Percentiles rank a stretch among this genome's conserved stretches.
These are phyloP conservation scores for Alcedo atthis DNA, from an alignment of 2,797 vertebrate genomes.

Conservation along the genomic window DNA sequence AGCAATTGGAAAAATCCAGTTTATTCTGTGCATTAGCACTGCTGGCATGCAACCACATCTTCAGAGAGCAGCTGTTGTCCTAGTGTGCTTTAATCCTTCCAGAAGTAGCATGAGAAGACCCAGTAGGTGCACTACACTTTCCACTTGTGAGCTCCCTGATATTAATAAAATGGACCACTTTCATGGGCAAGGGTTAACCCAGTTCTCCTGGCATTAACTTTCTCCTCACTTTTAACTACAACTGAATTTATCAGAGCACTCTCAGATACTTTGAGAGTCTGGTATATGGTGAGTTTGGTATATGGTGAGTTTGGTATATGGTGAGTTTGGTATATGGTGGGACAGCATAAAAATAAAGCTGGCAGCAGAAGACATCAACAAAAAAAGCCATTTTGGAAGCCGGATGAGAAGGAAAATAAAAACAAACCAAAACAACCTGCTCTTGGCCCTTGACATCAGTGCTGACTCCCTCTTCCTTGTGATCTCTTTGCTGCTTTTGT, in stretches of 20 bases:
- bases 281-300: background rate
- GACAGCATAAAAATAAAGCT: background rate
- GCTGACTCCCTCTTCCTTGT: background rate
- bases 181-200: background rate
- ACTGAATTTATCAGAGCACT: background rate
- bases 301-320: background rate
- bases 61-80: constrained; percentile 49
- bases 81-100: background rate
- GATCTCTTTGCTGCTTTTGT: background rate
- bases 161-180: background rate
- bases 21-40: constrained; percentile 42
- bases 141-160: background rate
- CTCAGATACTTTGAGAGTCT: background rate
- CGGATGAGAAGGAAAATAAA: background rate
- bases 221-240: background rate
- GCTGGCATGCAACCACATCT: constrained; percentile 23
- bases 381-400: background rate
- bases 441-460: background rate
- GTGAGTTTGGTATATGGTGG: background rate
- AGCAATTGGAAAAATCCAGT: constrained; percentile 56
- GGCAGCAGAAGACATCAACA: background rate
- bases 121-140: constrained; percentile 16
- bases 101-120: constrained; percentile 24
- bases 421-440: background rate
- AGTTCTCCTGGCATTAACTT: background rate